phyloP scores from a whole-genome alignment of 35 echinoderm and acorn worm genomes.

The Hemicentrotus pulcherrimus region DNA sequence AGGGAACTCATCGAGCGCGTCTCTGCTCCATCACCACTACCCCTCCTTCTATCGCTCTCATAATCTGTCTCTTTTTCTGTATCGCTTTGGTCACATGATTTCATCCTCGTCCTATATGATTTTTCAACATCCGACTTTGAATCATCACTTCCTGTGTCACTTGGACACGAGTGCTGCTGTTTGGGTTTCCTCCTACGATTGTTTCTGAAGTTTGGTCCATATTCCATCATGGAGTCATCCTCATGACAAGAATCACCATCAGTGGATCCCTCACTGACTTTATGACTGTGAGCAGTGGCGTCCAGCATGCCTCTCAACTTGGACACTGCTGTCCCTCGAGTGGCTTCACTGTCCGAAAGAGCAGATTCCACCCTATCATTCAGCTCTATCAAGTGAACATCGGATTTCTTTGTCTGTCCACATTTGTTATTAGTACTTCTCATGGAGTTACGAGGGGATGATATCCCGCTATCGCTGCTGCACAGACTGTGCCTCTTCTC shows the following conservation, averaged over 20 bases:
- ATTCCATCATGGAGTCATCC: conserved; percentile 47
- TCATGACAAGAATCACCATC: conserved; percentile 51
- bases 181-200: conserved; percentile 27
- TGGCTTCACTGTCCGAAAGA: conserved; percentile 41
- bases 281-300: conserved; percentile 42
- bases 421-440: conserved; percentile 66
- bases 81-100: conserved; percentile 15
- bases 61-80: conserved; percentile 18
- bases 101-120: background rate
- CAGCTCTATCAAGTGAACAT: conserved; percentile 17
- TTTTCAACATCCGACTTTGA: conserved; percentile 37
- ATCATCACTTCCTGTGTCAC: background rate
- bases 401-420: conserved; percentile 47
- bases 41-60: conserved; percentile 26
- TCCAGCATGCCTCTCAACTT: conserved; percentile 34
- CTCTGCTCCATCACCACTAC: conserved; percentile 37
- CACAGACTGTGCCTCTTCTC: conserved; percentile 75
- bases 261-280: conserved; percentile 18
- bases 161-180: conserved; percentile 27
- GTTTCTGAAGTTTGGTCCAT: background rate
- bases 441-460: conserved; percentile 80
- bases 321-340: background rate
- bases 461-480: conserved; percentile 87
- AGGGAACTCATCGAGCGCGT: conserved; percentile 55
- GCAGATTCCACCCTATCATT: conserved; percentile 11